Conservation (phyloP, 2,888 invertebrate genomes). For the Sclerodermus sp. region DNA sequence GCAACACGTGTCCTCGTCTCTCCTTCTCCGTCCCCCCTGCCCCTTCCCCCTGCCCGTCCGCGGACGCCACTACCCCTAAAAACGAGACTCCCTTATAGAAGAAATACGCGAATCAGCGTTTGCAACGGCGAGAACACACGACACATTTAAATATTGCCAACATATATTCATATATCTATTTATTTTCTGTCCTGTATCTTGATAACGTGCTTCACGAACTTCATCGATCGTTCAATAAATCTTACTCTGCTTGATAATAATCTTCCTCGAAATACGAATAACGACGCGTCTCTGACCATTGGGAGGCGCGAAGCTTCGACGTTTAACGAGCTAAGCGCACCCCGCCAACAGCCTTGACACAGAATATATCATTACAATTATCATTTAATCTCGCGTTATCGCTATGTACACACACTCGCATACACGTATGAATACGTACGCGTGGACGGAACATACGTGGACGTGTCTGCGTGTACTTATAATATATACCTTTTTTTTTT, state of each 20-base stretch:
- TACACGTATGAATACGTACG: too few species aligned
- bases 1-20: too few species aligned
- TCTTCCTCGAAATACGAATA: slow-evolving; percentile 43
- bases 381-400: slow-evolving; percentile 49
- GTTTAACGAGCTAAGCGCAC: too few species aligned
- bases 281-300: too few species aligned
- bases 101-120: slow-evolving; percentile 24
- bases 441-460: too few species aligned
- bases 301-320: too few species aligned
- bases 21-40: too few species aligned
- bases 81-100: too few species aligned
- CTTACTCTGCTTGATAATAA: slow-evolving; percentile 39
- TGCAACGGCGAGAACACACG: slow-evolving; percentile 26
- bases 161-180: slow-evolving; percentile 30
- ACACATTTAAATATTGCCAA: slow-evolving; percentile 32
- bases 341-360: slow-evolving; percentile 49
- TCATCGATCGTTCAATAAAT: not conserved
- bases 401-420: too few species aligned
- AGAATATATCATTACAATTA: slow-evolving; percentile 45
- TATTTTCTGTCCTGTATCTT: slow-evolving; percentile 13
- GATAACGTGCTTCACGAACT: slow-evolving; percentile 14
- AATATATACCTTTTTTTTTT: slow-evolving; percentile 31
- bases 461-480: too few species aligned
- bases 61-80: too few species aligned
- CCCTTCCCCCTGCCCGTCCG: too few species aligned